Percentiles rank a stretch among this genome's conserved stretches.
phyloP scores from a whole-genome alignment of 2,888 invertebrate species.

The Ennomos quercinarius region DNA sequence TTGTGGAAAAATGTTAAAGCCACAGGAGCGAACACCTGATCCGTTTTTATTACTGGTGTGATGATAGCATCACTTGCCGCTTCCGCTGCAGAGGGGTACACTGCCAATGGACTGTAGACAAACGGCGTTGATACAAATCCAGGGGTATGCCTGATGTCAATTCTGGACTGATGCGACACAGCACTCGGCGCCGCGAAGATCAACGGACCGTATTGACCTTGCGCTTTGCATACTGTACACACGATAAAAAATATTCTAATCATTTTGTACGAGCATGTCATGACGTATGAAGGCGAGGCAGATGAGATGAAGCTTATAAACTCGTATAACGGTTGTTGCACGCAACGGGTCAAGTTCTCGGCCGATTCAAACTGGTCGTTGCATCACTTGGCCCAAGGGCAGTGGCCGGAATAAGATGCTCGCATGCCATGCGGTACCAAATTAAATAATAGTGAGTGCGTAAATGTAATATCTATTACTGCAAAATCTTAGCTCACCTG shows the following conservation, averaged over 20 bases:
- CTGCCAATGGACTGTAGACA: constrained; percentile 60
- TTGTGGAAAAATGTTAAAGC: constrained; percentile 70
- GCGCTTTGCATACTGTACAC: constrained; percentile 50
- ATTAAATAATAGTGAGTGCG: constrained; percentile 45
- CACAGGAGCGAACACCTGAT: constrained; percentile 63
- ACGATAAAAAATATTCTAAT: constrained; percentile 57
- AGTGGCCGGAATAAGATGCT: constrained; percentile 71
- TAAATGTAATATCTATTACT: constrained; percentile 26
- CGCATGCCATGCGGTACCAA: constrained; percentile 43
- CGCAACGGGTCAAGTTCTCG: constrained; percentile 76
- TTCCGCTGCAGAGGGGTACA: constrained; percentile 48
- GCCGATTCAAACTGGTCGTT: constrained; percentile 62
- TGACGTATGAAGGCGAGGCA: constrained; percentile 50
- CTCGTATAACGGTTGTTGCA: constrained; percentile 70
- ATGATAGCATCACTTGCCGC: constrained; percentile 46
- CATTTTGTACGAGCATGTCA: constrained; percentile 59
- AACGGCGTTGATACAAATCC: constrained; percentile 57
- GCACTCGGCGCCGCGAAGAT: constrained; percentile 81
- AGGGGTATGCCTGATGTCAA: constrained; percentile 74
- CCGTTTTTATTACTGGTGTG: constrained; percentile 53
- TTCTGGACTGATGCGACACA: constrained; percentile 84
- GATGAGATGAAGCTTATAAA: constrained; percentile 70
- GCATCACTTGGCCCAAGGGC: constrained; percentile 67
- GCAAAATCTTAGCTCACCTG: constrained; percentile 2
- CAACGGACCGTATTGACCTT: constrained; percentile 60